A percentile compares a stretch with the other conserved stretches of the same genome.
Conservation (phyloP, 2,888 invertebrate genomes). For the Atethmia centrago region DNA sequence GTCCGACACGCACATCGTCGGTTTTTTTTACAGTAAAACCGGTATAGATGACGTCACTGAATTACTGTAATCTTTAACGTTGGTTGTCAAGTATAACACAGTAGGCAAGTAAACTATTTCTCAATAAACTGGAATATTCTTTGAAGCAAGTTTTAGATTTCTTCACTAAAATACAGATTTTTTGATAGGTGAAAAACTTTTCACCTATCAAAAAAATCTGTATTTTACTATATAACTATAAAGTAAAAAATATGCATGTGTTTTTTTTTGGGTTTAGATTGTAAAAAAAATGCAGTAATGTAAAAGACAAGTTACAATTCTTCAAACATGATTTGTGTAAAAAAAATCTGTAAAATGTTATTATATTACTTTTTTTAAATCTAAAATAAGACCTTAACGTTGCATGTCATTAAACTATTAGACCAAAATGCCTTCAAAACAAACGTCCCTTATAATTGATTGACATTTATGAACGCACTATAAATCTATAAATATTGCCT, state of each 20-base stretch:
- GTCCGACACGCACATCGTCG: no score
- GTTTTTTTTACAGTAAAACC: no score
- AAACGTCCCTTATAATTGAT: conserved; percentile 37
- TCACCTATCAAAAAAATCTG: no score
- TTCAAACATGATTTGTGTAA: background rate
- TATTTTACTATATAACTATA: no score
- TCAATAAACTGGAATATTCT: background rate
- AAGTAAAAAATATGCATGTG: no score
- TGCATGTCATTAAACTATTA: conserved; percentile 53
- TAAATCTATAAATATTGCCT: conserved; percentile 31
- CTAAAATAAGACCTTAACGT: conserved; percentile 9
- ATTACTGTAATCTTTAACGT: no score
- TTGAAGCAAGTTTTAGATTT: background rate
- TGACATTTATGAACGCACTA: conserved; percentile 26
- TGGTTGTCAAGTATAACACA: no score
- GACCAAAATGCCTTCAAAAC: conserved; percentile 41
- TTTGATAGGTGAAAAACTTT: no score
- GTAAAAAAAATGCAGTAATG: background rate
- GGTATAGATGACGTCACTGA: no score
- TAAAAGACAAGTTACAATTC: background rate
- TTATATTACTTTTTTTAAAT: background rate
- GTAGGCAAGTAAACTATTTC: no score
- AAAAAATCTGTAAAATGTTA: no score
- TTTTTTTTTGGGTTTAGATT: background rate
- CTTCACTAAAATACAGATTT: background rate